Percentiles rank a stretch among this genome's conserved stretches.
Evolutionary conservation across 2,888 invertebrate species (phyloP).

Genomic region (Toxonevra muliebris): DNA sequence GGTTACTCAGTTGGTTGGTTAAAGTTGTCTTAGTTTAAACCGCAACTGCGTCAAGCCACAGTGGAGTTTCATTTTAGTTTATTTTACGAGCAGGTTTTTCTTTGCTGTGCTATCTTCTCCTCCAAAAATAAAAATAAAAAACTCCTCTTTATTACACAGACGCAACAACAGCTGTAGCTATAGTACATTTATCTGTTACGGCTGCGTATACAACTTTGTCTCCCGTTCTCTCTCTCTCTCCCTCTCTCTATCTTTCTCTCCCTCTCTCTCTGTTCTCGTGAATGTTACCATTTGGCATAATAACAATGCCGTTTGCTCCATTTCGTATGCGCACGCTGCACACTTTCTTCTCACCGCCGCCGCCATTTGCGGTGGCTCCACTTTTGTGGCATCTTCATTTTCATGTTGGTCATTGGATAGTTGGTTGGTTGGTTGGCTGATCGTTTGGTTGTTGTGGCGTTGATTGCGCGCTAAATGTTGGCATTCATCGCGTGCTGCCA

Average conservation of each 20-base stretch:
- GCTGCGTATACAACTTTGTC: neutral
- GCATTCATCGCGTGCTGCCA: constrained; percentile 53
- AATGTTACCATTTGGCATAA: constrained; percentile 20
- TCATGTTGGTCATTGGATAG: constrained; percentile 7
- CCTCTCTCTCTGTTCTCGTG: neutral
- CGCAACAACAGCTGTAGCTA: no score
- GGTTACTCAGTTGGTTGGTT: no score
- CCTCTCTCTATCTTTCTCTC: neutral
- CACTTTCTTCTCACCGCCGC: neutral
- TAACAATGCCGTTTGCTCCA: constrained; percentile 36
- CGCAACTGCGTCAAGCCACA: no score
- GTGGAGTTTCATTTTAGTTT: no score
- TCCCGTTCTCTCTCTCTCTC: constrained; percentile 10
- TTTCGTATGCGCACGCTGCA: neutral
- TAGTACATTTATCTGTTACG: no score
- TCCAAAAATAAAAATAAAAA: no score
- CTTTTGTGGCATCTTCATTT: neutral
- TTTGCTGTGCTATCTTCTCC: no score
- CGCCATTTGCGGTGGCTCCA: constrained; percentile 1
- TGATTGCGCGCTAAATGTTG: constrained; percentile 56
- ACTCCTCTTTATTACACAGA: no score
- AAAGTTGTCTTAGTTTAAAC: no score
- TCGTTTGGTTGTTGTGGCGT: constrained; percentile 37
- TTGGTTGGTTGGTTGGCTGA: no score
- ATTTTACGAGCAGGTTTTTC: no score